Evolutionary conservation across 1,140 invertebrate species (phyloP), one percentile per base, ranked within the genome.

Genomic region (Apocrypta bakeri): DNA sequence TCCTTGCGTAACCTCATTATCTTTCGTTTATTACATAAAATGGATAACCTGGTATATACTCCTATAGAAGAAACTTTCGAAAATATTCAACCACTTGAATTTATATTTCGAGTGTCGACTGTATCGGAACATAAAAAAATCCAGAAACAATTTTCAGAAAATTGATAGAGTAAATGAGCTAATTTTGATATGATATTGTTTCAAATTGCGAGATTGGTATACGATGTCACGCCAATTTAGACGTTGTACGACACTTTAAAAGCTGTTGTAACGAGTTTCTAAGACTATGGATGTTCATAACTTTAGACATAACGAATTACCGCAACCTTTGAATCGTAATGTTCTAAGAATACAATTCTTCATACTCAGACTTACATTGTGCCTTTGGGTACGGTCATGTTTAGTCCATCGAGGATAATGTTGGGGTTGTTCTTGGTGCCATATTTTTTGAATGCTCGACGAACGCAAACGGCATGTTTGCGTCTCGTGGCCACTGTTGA

Each of bases 301-400:
- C n/a, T n/a, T n/a, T n/a, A n/a, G n/a, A n/a, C n/a, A n/a, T n/a
- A 42, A 42, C 40, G 7, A 42, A 9, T 42, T 42, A 11, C 9
- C 40, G 7, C 40, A 42, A 42, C 14, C n/a, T n/a, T n/a, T n/a
- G n/a, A n/a, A n/a, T n/a, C 33, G 33, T 37, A 37, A 4, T 37
- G 33, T 37, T n/a, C n/a, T n/a, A n/a, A n/a, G n/a, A 37, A 37
- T 4, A 37, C 3, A 9, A 37, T 2, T 37, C 9, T 61, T 12
- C 56, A 24, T 61, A 71, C 21, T 0, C 72, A 61, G 83, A 95
- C 96, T 96, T 93, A 98, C 97, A 98, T 98, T 64, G 96, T 94
- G 76, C 97, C 97, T 89, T 97, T 97, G 66, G 96, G 95, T 21
- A 98, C 97, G 21, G 96, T 97, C 96, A 98, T 97, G 87, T 97